Base-by-base conservation (phyloP, 1,140 invertebrate genomes). In the Apis florea region DNA sequence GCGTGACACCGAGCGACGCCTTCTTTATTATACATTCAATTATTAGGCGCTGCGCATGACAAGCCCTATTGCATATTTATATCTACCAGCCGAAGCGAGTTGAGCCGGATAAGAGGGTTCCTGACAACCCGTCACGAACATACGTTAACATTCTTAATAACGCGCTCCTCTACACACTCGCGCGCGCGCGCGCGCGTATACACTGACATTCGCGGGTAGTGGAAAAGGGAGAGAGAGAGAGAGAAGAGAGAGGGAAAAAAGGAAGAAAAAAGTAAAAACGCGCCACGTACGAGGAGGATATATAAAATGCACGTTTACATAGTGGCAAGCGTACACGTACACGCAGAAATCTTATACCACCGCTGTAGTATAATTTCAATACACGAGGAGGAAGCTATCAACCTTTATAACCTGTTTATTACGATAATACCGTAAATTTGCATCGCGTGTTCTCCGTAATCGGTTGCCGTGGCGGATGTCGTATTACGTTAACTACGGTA, bases 1-100 rank as follows among this genome's bases (percentile, higher is more conserved):
- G 88, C 89, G 85, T 92, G 91, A 92, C 92, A 89, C 78, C 86
- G 88, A 85, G 87, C 90, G 90, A 92, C 92, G 90, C 92, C 92
- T 91, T 93, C 92, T 93, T 93, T 93, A 93, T 93, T 93, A 93
- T 93, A 93, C 92, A 93, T 93, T 93, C 92, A 93, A 93, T 93
- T 93, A 93, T 93, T 93, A 93, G 92, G 90, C 89, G 90, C 92
- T 93, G 92, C 90, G 88, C 90, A 90, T 92, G 92, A 93, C 92
- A 93, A 92, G 90, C 88, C 82, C 90, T 92, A 91, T 92, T 93
- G 92, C 92, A 93, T 93, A 93, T 93, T 92, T 93, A 93, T 92
- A 93, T 91, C 90, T 87, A 87, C 83, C 82, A 86, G 85, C 77
- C 85, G 85, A 90, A 73, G 84, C 86, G 83, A 83, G 81, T 88